Conservation (phyloP, 2,113 vertebrate species). For the Microcebus lehilahytsara region DNA sequence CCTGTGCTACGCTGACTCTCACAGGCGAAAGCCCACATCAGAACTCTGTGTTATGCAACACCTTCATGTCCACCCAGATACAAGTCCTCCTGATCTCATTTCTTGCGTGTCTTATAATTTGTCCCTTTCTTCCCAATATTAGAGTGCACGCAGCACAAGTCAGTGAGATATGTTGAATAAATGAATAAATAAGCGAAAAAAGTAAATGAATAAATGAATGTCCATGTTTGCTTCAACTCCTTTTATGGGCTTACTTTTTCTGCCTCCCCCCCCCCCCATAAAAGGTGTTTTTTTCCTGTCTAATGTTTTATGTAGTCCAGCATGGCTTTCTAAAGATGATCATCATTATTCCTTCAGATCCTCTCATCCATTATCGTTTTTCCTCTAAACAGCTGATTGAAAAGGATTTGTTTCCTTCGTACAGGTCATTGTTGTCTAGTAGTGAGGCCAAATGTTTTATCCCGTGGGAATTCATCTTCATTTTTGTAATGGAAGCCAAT, state of each 20-base stretch:
- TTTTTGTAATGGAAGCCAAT: conserved; percentile 73
- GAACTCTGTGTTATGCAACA: accelerated
- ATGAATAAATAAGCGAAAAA: not conserved
- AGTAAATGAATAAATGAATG: not conserved
- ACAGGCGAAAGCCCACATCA: accelerated
- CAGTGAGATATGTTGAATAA: not conserved
- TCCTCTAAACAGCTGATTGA: conserved; percentile 60
- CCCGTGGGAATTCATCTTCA: conserved; percentile 63
- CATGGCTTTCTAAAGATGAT: not conserved
- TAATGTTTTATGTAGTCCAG: not conserved
- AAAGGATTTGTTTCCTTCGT: conserved; percentile 49
- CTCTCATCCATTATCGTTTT: conserved; percentile 57
- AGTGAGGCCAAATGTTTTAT: conserved; percentile 63
- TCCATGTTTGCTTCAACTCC: not conserved
- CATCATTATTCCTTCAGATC: conserved; percentile 10
- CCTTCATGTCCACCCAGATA: accelerated
- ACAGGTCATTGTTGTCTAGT: conserved; percentile 60
- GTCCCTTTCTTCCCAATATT: not conserved
- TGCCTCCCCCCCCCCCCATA: too few species aligned
- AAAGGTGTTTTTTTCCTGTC: not conserved
- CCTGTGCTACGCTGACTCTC: accelerated
- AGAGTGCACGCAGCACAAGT: not conserved
- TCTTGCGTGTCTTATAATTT: not conserved
- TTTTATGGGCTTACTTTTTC: not conserved
- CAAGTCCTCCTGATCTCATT: accelerated